phyloP scores from a whole-genome alignment of 1,140 invertebrate genomes.

The Cotesia typhae region DNA sequence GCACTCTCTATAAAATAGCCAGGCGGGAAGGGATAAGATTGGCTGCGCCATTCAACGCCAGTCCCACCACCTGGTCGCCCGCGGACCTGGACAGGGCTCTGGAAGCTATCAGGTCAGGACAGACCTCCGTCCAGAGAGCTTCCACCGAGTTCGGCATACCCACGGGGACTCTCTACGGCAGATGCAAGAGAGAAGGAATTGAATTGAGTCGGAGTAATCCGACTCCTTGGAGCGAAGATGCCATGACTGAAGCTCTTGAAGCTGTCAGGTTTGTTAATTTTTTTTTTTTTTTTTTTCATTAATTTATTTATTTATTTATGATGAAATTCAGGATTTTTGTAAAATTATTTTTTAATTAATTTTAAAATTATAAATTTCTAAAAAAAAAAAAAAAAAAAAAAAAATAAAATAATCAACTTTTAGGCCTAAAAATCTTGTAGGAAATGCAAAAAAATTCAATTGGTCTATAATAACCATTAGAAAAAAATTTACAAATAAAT shows the following conservation, averaged over 20 bases:
- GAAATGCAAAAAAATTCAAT: too few relatives aligned
- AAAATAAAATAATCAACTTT: too few relatives aligned
- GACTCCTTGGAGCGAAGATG: conserved; percentile 89
- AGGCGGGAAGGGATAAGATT: conserved; percentile 86
- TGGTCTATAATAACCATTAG: too few relatives aligned
- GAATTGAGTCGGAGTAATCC: conserved; percentile 85
- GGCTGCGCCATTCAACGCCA: conserved; percentile 88
- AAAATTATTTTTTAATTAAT: too few relatives aligned
- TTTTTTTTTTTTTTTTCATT: too few relatives aligned
- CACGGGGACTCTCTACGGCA: conserved; percentile 84
- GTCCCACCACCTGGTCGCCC: conserved; percentile 86
- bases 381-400: too few relatives aligned
- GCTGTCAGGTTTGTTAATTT: conserved; percentile 75
- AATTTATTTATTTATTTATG: too few relatives aligned
- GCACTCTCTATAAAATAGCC: conserved; percentile 89
- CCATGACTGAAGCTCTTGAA: conserved; percentile 88
- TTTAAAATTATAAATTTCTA: too few relatives aligned
- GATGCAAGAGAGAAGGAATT: conserved; percentile 88
- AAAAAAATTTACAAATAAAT: too few relatives aligned
- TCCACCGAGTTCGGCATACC: conserved; percentile 87
- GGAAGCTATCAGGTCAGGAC: conserved; percentile 82
- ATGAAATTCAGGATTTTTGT: too few relatives aligned
- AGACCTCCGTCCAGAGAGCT: conserved; percentile 85
- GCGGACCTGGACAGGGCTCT: conserved; percentile 84
- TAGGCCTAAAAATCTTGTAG: too few relatives aligned